Percentiles rank a stretch among this genome's conserved stretches.
Conservation (phyloP, 2,113 vertebrate genomes). For the Toxostoma redivivum region DNA sequence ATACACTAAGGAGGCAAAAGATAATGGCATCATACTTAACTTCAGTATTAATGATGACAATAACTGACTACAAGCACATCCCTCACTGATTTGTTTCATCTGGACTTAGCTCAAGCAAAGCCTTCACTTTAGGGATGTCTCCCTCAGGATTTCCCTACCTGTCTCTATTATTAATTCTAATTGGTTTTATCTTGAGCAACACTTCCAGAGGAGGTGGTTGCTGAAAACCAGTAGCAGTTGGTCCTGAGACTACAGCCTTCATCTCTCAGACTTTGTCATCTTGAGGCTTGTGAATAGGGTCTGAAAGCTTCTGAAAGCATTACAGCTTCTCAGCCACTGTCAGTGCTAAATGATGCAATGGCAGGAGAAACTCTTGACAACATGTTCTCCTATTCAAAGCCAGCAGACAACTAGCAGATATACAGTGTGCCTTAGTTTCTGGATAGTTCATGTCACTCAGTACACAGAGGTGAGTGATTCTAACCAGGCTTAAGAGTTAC, state of each 20-base stretch:
- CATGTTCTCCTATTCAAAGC: not conserved
- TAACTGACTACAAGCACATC: not conserved
- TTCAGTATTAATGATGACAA: not conserved
- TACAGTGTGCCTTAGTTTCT: not conserved
- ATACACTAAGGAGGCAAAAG: not conserved
- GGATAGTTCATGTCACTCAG: not conserved
- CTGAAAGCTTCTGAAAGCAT: not conserved
- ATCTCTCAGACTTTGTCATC: not conserved
- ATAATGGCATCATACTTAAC: not conserved
- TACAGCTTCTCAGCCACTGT: not conserved
- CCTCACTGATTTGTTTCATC: not conserved
- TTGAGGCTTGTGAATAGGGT: not conserved
- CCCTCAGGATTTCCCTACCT: not conserved
- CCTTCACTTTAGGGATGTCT: not conserved
- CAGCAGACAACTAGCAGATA: not conserved
- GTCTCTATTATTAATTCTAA: not conserved
- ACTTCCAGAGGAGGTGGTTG: not conserved
- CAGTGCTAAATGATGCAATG: not conserved
- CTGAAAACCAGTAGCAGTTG: not conserved
- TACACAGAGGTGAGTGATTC: not conserved
- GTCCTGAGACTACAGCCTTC: not conserved
- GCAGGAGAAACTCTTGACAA: not conserved
- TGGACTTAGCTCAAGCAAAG: not conserved
- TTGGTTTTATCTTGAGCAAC: not conserved
- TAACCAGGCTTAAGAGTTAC: not conserved